Base-by-base conservation (phyloP, 2,888 invertebrate species). In the Caenorhabditis sinica region DNA sequence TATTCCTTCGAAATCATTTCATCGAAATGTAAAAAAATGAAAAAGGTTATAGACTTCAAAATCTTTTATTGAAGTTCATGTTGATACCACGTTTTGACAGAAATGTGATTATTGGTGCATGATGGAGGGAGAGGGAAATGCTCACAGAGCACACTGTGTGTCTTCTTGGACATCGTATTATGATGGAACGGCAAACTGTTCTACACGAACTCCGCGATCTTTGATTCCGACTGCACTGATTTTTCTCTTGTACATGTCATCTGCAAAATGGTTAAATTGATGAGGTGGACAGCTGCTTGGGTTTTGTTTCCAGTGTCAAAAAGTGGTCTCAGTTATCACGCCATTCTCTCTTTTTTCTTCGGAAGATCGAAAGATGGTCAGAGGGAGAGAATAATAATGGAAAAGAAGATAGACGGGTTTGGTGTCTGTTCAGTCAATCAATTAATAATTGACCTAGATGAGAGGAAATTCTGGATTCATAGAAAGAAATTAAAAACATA, bases 191-290 rank as follows among this genome's bases (percentile, higher is more conserved):
- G 71, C 83, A 33, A 79, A 83, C 68, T 74, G 79, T 23, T 83
- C 83, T 43, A 83, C 63, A n/a, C 79, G 77, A 20, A 83, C 79
- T 61, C 83, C 83, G 25, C 83, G 83, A 63, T 83, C 83, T 36
- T 74, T 83, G 68, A 66, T 58, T 58, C 60, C 61, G 33, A 61
- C 76, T 43, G 68, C 73, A 28, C 71, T 36, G 33, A 72, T 73
- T 43, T 79, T 79, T 43, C 77, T 72, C 79, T 72, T 72, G 65
- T 66, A 71, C 72, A 58, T 72, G 72, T 82, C 66, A 58, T 83
- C 82, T 83, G 82, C 25, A 83, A 66, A 33, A 66, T 45, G n/a
- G 30, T 49, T n/a, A 11, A 30, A 40, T 36, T 20, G 58, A 33
- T 25, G 33, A 20, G 15, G 17, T 60, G 30, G 75, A 56, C 56